phyloP scores from a whole-genome alignment of 2,113 vertebrate species.

The Eublepharis macularius region DNA sequence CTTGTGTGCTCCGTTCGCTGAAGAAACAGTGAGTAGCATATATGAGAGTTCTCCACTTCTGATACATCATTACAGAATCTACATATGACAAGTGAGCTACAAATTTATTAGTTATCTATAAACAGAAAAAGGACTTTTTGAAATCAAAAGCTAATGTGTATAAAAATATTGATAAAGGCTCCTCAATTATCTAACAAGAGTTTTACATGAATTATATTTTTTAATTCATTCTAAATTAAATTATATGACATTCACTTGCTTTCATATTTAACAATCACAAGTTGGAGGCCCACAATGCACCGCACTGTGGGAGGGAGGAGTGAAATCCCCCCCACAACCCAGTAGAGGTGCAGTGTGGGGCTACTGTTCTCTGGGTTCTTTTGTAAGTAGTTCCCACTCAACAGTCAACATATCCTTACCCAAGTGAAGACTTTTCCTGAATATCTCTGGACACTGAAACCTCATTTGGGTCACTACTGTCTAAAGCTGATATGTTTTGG shows the following conservation, averaged over 20 bases:
- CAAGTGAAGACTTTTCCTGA: conserved; percentile 36
- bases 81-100: neutral
- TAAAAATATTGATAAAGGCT: neutral
- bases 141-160: neutral
- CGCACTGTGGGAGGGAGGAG: too few relatives aligned
- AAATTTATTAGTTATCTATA: neutral
- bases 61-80: neutral
- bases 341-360: too few relatives aligned
- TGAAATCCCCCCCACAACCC: too few relatives aligned
- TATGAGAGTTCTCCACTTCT: neutral
- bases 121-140: neutral
- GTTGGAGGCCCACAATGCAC: too few relatives aligned
- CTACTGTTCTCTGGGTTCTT: too few relatives aligned
- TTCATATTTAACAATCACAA: neutral
- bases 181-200: neutral
- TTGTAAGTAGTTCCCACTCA: neutral
- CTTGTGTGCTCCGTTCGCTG: conserved; percentile 24
- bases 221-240: neutral
- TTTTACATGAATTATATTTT: neutral
- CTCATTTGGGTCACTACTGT: conserved; percentile 14
- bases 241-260: neutral
- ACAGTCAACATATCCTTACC: conserved; percentile 58
- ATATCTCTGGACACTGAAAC: neutral
- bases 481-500: conserved; percentile 11
- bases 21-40: neutral